Evolutionary conservation across 2,113 vertebrate species (phyloP).

Genomic region (Corythornis madagascariensis): DNA sequence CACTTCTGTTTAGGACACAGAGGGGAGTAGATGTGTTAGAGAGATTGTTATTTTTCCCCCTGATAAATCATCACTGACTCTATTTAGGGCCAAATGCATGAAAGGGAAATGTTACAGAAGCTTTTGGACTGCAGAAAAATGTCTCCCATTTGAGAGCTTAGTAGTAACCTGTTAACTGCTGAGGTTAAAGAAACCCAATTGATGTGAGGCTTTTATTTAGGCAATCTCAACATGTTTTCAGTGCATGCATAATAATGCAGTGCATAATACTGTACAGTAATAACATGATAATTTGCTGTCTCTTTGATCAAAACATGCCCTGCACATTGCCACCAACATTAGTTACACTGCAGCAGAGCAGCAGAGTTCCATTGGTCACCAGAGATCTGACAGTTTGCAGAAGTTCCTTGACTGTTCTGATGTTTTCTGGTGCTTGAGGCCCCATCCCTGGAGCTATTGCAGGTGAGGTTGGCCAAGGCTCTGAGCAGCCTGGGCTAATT

Average conservation of each 20-base stretch:
- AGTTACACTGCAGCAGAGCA: neutral
- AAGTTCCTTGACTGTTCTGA: neutral
- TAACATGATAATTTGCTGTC: neutral
- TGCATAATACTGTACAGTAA: neutral
- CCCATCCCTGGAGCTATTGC: no score
- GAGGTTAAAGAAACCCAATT: neutral
- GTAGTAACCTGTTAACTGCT: neutral
- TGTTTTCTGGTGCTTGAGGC: neutral
- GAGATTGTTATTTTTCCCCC: neutral
- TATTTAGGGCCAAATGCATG: neutral
- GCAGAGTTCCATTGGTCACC: neutral
- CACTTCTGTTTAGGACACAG: neutral
- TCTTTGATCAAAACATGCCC: neutral
- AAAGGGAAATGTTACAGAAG: neutral
- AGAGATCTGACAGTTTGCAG: neutral
- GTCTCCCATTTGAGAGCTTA: neutral
- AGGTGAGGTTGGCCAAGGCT: no score
- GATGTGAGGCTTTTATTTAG: accelerated
- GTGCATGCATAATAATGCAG: neutral
- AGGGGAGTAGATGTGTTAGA: neutral
- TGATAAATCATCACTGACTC: neutral
- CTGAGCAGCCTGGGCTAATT: no score
- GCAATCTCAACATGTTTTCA: neutral
- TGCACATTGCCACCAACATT: neutral
- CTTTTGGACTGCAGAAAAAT: neutral